These are phyloP conservation scores for Clivina fossor DNA, from an alignment of 2,888 invertebrate species.

Conservation along the genomic window DNA sequence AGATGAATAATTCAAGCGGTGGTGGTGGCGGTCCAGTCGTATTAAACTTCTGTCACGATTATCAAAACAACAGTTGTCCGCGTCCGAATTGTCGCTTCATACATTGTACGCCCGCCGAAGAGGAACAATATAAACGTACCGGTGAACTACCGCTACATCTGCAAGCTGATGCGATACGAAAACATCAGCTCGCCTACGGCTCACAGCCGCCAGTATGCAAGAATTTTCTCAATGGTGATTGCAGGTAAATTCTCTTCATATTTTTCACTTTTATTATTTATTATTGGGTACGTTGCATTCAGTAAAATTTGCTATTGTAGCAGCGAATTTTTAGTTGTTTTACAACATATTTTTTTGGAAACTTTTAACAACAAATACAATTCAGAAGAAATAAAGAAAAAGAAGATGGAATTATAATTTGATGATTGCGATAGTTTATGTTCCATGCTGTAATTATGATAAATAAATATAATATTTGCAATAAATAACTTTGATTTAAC, in stretches of 20 bases:
- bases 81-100: constrained; percentile 74
- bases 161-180: constrained; percentile 52
- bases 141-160: constrained; percentile 69
- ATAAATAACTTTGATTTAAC: too few species aligned
- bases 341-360: too few species aligned
- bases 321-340: too few species aligned
- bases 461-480: too few species aligned
- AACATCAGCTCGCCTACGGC: constrained; percentile 50
- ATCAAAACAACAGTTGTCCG: constrained; percentile 74
- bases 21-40: constrained; percentile 32
- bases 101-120: constrained; percentile 76
- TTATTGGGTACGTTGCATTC: too few species aligned
- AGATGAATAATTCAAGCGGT: constrained; percentile 49
- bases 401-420: too few species aligned
- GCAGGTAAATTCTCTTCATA: constrained; percentile 53
- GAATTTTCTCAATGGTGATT: constrained; percentile 56
- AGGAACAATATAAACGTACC: constrained; percentile 70
- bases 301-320: too few species aligned
- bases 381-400: too few species aligned
- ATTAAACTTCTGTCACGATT: constrained; percentile 64
- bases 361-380: too few species aligned
- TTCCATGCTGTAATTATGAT: too few species aligned
- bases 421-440: too few species aligned
- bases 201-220: constrained; percentile 55
- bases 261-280: too few species aligned